Evolutionary conservation across 2,888 invertebrate species (phyloP).

Genomic region (Aspidapion aeneum): DNA sequence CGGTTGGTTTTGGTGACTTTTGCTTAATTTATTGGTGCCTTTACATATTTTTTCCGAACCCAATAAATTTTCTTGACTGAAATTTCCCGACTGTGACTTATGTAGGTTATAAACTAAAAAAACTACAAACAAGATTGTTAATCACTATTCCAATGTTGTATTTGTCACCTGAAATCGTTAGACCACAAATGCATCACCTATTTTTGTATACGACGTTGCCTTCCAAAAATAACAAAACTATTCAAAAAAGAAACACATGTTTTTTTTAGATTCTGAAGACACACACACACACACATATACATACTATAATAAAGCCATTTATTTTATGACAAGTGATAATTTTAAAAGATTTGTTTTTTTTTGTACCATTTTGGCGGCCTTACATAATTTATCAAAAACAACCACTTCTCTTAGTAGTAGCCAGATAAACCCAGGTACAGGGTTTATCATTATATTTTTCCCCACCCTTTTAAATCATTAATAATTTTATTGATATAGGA

Average conservation of each 20-base stretch:
- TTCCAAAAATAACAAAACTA: background rate
- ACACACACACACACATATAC: background rate
- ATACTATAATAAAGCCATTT: too few species aligned
- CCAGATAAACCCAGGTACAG: too few species aligned
- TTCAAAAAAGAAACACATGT: background rate
- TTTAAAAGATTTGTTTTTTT: too few species aligned
- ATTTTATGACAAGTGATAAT: too few species aligned
- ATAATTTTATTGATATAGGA: too few species aligned
- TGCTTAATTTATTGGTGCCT: background rate
- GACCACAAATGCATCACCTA: background rate
- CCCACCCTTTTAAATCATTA: too few species aligned
- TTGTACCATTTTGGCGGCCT: too few species aligned
- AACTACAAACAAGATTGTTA: background rate
- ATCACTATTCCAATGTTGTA: background rate
- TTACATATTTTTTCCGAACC: background rate
- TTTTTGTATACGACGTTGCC: background rate
- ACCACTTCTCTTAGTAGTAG: too few species aligned
- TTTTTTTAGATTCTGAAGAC: background rate
- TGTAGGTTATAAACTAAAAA: background rate
- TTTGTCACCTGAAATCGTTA: background rate
- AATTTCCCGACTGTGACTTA: background rate
- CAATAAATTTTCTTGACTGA: background rate
- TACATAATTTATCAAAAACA: too few species aligned
- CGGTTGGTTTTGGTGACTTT: background rate
- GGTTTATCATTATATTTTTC: too few species aligned